Evolutionary conservation across 2,797 vertebrate species (phyloP), one percentile per base, ranked within the genome.

Genomic region (Pempheris klunzingeri): DNA sequence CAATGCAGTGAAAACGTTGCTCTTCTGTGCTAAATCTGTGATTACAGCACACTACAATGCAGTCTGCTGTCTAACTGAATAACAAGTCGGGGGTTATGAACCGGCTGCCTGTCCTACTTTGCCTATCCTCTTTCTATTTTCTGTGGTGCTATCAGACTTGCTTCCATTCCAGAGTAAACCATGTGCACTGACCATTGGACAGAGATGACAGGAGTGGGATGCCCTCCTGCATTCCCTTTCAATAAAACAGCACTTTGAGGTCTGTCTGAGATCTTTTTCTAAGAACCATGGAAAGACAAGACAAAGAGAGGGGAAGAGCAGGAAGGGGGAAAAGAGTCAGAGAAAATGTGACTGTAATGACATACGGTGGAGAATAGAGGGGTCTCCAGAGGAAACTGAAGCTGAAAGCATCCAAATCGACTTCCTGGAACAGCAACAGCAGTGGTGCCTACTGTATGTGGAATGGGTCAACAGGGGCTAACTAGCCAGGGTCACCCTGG

Each of bases 111-210:
- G 53, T 24, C 53, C 50, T 74, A 71, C 50, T 58, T 83, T 81
- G 71, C 50, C 4, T 2, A 7, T 54, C 4, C 4, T 41, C 61
- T 65, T 57, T 63, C 34, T 30, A 11, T 72, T 83, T 82, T 74
- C 62, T 67, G 57, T 43, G 9, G 14, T 30, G 59, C 55, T 54
- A 70, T 78, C 57, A 74, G 77, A 65, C 74, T 20, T 39, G 17
- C 41, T 65, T 87, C 38, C 76, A 60, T 61, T 65, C 59, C 41
- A 57, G 50, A 70, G 55, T 46, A 80, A 87, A 84, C 77, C 66
- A 66, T 83, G 83, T 80, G 83, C 88, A 83, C 79, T 74, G 69
- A 83, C 77, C 74, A 75, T 88, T 90, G 91, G 91, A 90, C 88
- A 91, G 82, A 59, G 41, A 82, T 83, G 88, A 84, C 86, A 84